Conservation (phyloP, 1,140 invertebrate species). For the Scaptomyza hsui region DNA sequence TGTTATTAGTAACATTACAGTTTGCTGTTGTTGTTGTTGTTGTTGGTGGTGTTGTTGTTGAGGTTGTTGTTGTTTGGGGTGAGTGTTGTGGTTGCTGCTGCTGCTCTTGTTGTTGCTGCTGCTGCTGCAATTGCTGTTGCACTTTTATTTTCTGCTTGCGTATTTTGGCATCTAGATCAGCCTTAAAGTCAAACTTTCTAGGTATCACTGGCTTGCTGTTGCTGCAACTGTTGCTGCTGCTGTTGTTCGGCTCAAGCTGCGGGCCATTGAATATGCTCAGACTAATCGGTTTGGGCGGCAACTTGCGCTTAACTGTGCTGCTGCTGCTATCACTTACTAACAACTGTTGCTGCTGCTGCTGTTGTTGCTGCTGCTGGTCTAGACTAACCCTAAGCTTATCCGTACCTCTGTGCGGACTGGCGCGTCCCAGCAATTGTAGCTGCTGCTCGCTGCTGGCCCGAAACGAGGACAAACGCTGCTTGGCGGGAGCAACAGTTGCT, state of each 20-base stretch:
- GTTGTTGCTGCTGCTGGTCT: conserved; percentile 44
- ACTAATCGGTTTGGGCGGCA: conserved; percentile 72
- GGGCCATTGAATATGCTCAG: conserved; percentile 74
- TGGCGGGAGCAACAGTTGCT: conserved; percentile 80
- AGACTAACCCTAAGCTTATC: conserved; percentile 52
- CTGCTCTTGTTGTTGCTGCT: conserved; percentile 57
- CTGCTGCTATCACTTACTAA: conserved; percentile 38
- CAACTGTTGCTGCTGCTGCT: conserved; percentile 30
- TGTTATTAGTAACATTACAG: conserved; percentile 78
- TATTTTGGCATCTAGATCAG: conserved; percentile 80
- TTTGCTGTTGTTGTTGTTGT: conserved; percentile 55
- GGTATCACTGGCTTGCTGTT: conserved; percentile 59
- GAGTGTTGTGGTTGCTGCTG: conserved; percentile 62
- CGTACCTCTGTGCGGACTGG: conserved; percentile 75
- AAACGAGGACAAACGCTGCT: conserved; percentile 82
- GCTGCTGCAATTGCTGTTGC: conserved; percentile 67
- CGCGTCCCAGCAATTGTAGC: conserved; percentile 74
- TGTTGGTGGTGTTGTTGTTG: conserved; percentile 37
- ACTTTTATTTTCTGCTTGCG: conserved; percentile 76
- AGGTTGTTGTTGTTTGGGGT: conserved; percentile 54
- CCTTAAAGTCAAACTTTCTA: conserved; percentile 76
- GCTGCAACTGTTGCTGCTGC: conserved; percentile 18
- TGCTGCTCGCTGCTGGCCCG: conserved; percentile 80
- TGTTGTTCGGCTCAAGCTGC: conserved; percentile 24
- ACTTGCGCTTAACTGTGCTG: conserved; percentile 52